Evolutionary conservation across 2,888 invertebrate species (phyloP), one percentile per base, ranked within the genome.

Genomic region (Sinopyrophorus schimmeli): DNA sequence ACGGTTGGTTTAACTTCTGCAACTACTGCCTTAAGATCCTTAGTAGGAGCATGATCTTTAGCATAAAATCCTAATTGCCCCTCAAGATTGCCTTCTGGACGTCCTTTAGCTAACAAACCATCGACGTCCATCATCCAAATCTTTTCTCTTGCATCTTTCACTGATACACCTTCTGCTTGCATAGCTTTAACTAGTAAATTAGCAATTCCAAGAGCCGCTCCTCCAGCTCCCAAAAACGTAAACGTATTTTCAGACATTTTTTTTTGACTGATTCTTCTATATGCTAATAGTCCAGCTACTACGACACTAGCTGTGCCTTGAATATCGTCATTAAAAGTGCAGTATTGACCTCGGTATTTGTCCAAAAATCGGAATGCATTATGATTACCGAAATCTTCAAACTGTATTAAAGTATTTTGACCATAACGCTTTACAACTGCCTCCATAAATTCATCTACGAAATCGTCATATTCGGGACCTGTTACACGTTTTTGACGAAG

Each of bases 301-400:
- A 93, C 95, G 1, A 98, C 98, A 16, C 92, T 85, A 1, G 98
- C 98, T 3, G 61, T 62, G 5, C 61, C 61, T 74, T 98, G 97
- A 67, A 99, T 99, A 68, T 99, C 99, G 68, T 99, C 99, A 74
- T 99, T 99, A 75, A 99, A 99, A 12, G 96, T 96, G 74, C 98
- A 98, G 73, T 94, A 98, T 57, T 82, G 81, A 65, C 88, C 77
- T 50, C 93, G 82, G 76, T 96, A 99, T 74, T 90, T 93, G 65
- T 89, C 89, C 47, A 99, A 77, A 55, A 97, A 84, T 30, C 91
- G 83, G 74, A 95, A 96, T n/a, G 99, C 99, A 77, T 99, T 98
- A 64, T 87, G 83, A 65, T 97, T 92, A 24, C 92, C 98, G 74
- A 99, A 99, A 74, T 99, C 99, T 78, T 99, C 98, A 51, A 73